Base-by-base conservation (phyloP, 2,888 invertebrate species). In the Noctua comes region DNA sequence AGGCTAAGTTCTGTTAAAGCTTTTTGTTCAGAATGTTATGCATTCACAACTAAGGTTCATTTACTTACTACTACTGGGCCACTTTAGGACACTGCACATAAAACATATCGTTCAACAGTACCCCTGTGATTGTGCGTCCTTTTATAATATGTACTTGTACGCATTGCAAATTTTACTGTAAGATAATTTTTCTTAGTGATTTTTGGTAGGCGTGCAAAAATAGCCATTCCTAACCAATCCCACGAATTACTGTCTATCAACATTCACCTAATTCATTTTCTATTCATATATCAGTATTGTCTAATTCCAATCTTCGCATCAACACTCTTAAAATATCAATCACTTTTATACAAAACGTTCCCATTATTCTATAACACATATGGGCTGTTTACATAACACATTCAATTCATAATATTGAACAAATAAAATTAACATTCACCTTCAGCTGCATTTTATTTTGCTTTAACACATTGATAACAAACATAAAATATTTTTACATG, bases 261-360 rank as follows among this genome's bases (percentile, higher is more conserved):
- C 66, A 73, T 68, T 78, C 62, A 77, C 68, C 64, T 73, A 76
- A 68, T 77, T 66, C 77, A 78, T 79, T 80, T 81, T 80, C 76
- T 83, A 87, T 76, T 83, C 62, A 83, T 79, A 83, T 54, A 86
- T 86, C 84, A 86, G 86, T 91, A 91, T 91, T 91, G 91, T 91
- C 91, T 89, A 88, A 86, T 83, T 87, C 82, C 84, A 84, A 83
- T 86, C 82, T 87, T 86, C 81, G 85, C 83, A 87, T 80, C 80
- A 68, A 79, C 82, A 69, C 77, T 68, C 76, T 80, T 85, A 85
- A 85, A 88, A 82, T 89, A 86, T 84, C 83, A 83, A 86, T 88
- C 75, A 83, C 80, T 83, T 84, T 78, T 76, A 81, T 82, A 82
- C 79, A 89, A 80, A 84, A 83, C 80, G 5, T 80, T 68, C 40